Evolutionary conservation across 1,140 invertebrate genomes (phyloP).

Genomic region (Vollenhovia emeryi): DNA sequence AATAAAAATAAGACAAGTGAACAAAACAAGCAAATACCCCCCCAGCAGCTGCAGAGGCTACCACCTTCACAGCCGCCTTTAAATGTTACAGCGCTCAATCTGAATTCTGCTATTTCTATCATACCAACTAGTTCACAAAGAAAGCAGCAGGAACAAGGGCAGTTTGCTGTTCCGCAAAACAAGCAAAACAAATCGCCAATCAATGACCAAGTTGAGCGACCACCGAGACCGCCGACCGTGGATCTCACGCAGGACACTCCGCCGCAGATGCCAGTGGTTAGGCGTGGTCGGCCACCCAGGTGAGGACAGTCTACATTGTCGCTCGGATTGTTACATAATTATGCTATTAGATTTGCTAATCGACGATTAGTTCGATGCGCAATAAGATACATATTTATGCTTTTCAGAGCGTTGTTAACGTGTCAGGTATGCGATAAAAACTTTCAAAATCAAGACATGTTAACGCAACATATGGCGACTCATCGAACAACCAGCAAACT

Average conservation of each 20-base stretch:
- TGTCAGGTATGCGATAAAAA: conserved; percentile 86
- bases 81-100: conserved; percentile 86
- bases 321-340: neutral
- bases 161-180: conserved; percentile 85
- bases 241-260: conserved; percentile 86
- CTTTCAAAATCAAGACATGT: conserved; percentile 84
- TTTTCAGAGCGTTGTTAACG: conserved; percentile 76
- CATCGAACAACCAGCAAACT: conserved; percentile 84
- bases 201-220: conserved; percentile 82
- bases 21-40: conserved; percentile 73
- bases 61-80: conserved; percentile 73
- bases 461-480: conserved; percentile 84
- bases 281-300: conserved; percentile 82
- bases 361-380: neutral
- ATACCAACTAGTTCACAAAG: conserved; percentile 85
- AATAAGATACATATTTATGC: neutral
- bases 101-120: conserved; percentile 91
- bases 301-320: conserved; percentile 33
- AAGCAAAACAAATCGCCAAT: conserved; percentile 77
- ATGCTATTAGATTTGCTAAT: conserved; percentile 9
- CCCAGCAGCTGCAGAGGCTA: conserved; percentile 71
- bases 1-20: conserved; percentile 82
- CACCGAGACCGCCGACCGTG: conserved; percentile 86
- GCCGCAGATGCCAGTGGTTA: conserved; percentile 72
- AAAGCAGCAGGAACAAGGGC: conserved; percentile 81